These are phyloP conservation scores for Myotis yumanensis DNA, from an alignment of 2,113 vertebrate species.

Conservation along the genomic window DNA sequence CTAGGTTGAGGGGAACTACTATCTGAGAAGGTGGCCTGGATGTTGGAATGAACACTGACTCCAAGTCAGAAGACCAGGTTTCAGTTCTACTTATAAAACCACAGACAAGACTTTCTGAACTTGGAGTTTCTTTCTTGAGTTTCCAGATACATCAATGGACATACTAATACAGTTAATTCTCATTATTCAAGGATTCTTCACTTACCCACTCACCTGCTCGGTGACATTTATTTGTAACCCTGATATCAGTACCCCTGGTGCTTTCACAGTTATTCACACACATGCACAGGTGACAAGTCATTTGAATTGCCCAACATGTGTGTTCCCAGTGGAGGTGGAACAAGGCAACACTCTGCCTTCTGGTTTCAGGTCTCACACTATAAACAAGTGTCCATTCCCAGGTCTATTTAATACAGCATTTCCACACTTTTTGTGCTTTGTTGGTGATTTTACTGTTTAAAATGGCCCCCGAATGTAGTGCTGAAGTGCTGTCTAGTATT, in stretches of 20 bases:
- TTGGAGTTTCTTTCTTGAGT: not conserved
- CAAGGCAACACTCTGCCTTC: not conserved
- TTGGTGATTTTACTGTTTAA: not conserved
- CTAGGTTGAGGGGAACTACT: not conserved
- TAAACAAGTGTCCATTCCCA: not conserved
- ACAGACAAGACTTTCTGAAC: not conserved
- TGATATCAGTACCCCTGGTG: not conserved
- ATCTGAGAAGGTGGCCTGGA: not conserved
- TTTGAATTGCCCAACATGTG: not conserved
- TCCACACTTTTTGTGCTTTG: not conserved
- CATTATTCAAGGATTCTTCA: not conserved
- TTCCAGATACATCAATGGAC: not conserved
- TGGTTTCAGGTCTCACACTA: not conserved
- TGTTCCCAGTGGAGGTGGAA: not conserved
- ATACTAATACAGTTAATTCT: not conserved
- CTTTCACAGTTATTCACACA: not conserved
- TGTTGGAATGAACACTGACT: not conserved
- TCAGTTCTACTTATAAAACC: not conserved
- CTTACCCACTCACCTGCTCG: not conserved
- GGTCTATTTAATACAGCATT: not conserved
- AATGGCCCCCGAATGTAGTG: not conserved
- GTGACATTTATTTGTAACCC: not conserved
- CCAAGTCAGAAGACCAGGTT: not conserved
- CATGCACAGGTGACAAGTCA: not conserved
- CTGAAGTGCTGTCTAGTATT: not conserved